Base-by-base conservation (phyloP, 2,797 vertebrate species). In the Acanthurus lineatus region DNA sequence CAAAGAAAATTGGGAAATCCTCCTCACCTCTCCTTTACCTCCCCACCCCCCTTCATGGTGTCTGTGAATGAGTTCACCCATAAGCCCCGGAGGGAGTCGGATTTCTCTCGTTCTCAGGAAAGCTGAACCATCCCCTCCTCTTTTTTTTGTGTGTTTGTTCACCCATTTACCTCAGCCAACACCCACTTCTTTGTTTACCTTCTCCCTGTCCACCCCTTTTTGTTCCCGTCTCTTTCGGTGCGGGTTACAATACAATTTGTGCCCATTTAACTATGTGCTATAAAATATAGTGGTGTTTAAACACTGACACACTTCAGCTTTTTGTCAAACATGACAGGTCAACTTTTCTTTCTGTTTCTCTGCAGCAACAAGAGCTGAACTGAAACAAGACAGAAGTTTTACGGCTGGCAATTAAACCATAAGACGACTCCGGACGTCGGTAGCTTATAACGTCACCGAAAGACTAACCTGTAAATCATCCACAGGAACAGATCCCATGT, bases 31-130 rank as follows among this genome's bases (percentile, higher is more conserved):
- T 60, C 47, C 32, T 67, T 82, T 85, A 80, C 66, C 76, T 65
- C 77, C 88, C 54, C 28, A 32, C 25, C 79, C 64, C 68, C 19
- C 67, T 58, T 59, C 73, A 57, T 8, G n/a, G 60, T 0, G 68
- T 61, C 81, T 85, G 76, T 85, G 84, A 92, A 88, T 82, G 81
- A 86, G 79, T 85, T 89, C 85, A 85, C 70, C 73, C 83, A 69
- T 69, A 81, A 88, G 68, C 76, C 81, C 79, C 42, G 3, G 74
- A 67, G 80, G 83, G 92, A 88, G 89, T 93, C 86, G 6, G 73
- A 73, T 93, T 93, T 90, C 92, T 64, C 38, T 76, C 8, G 32
- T 77, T 90, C 84, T 82, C 78, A 67, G 73, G 80, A 82, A 91
- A 90, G 60, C 87, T 75, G 77, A 90, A 75, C 85, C 86, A 14